Conservation (phyloP, 2,113 vertebrate species). For the Electrona antarctica region DNA sequence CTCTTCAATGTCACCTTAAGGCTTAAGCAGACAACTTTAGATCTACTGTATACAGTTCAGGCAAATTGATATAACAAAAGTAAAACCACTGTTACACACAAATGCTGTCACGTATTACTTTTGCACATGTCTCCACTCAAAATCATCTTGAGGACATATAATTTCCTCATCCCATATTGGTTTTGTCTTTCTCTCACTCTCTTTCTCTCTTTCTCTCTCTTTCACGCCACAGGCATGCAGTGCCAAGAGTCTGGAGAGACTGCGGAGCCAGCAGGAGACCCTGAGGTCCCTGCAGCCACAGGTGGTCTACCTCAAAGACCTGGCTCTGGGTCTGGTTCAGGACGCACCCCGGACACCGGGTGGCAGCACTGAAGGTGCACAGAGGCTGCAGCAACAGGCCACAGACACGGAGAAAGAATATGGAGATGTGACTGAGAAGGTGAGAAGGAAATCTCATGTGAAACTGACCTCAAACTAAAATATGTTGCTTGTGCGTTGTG, state of each 20-base stretch:
- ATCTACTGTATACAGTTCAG: neutral
- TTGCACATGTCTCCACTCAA: neutral
- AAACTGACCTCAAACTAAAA: neutral
- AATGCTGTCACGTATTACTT: neutral
- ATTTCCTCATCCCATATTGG: neutral
- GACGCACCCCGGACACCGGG: constrained; percentile 84
- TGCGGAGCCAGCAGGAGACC: constrained; percentile 89
- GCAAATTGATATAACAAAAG: neutral
- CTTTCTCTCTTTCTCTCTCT: constrained; percentile 42
- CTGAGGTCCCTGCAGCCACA: constrained; percentile 88
- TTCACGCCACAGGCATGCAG: constrained; percentile 90
- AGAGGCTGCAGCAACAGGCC: constrained; percentile 83
- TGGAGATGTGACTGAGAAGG: constrained; percentile 82
- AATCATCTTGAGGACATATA: neutral
- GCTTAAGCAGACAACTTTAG: no score
- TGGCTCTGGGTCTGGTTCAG: constrained; percentile 89
- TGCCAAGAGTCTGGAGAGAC: constrained; percentile 93
- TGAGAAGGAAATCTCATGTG: constrained; percentile 56
- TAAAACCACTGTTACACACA: neutral
- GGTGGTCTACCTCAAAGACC: constrained; percentile 90
- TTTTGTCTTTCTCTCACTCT: neutral
- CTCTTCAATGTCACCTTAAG: no score
- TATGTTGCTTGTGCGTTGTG: neutral
- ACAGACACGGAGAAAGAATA: constrained; percentile 85
- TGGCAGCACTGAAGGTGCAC: constrained; percentile 78